Conservation (phyloP, 1,140 invertebrate genomes). For the Ceratoteleas bidentatus region DNA sequence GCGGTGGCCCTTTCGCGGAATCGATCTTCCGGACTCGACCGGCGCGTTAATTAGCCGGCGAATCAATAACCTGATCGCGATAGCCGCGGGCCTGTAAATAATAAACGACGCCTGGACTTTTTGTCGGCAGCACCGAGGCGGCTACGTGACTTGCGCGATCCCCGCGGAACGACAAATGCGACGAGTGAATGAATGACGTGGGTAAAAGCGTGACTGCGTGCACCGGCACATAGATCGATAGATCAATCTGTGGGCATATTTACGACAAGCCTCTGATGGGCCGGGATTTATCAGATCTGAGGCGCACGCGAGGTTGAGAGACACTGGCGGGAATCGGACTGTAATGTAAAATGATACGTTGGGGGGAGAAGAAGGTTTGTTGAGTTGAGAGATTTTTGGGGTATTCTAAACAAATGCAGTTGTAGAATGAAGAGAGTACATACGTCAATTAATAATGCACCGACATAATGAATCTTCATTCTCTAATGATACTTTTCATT, state of each 20-base stretch:
- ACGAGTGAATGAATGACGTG: conserved; percentile 62
- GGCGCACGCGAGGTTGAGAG: conserved; percentile 1
- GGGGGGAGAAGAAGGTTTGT: not conserved
- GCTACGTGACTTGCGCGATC: conserved; percentile 47
- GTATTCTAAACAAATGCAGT: no score
- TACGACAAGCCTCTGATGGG: conserved; percentile 30
- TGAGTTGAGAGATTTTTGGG: not conserved
- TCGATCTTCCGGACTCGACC: not conserved
- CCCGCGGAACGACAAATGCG: conserved; percentile 57
- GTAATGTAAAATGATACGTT: no score
- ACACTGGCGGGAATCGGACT: not conserved
- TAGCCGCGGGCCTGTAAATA: conserved; percentile 12
- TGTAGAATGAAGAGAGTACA: no score
- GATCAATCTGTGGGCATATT: conserved; percentile 35
- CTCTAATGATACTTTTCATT: no score
- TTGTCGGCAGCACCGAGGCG: conserved; percentile 32
- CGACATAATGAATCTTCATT: no score
- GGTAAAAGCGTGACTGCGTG: conserved; percentile 59
- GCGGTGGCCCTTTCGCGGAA: conserved; percentile 9
- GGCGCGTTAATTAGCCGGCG: not conserved
- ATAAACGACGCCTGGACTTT: conserved; percentile 43
- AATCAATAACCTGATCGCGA: conserved; percentile 8
- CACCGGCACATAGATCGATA: conserved; percentile 30
- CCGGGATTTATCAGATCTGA: conserved; percentile 22
- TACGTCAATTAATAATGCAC: no score